Evolutionary conservation across 2,797 vertebrate species (phyloP), one percentile per base, ranked within the genome.

Genomic region (Halcyon chelicuti): DNA sequence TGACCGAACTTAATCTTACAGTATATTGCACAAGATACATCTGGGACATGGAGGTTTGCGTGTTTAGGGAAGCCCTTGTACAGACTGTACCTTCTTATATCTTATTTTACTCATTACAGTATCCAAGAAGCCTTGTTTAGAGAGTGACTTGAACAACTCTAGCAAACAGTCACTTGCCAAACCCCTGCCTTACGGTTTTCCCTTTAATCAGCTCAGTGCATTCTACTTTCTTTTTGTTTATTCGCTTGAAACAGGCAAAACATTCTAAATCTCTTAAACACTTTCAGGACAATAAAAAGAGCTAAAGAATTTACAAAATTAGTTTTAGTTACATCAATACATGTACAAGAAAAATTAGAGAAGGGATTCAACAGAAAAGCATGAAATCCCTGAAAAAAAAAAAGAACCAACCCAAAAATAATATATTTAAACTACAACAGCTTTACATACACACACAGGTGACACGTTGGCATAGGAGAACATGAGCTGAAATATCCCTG

Each of bases 161-260:
- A 95, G 88, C 93, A 96, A 97, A 97, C 91, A 90, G 97, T 96
- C 96, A 97, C 89, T 97, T 97, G 97, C 94, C 97, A 98, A 97
- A 97, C 97, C 95, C 94, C 97, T 98, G 98, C 97, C 97, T 97
- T 98, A 97, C 96, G n/a, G 80, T 97, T 99, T 98, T 99, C 99
- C 99, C 99, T 99, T 99, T 99, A 98, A 97, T 98, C 98, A 99
- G 97, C 97, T 99, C 99, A 99, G 99, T 99, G 99, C 99, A 99
- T 99, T 98, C 97, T 98, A 97, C 98, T 98, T 97, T 98, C 97
- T 97, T 96, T 47, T 98, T 98, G 97, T 97, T 95, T 96, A 97
- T 97, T 97, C 68, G 35, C 96, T 97, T 96, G 97, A 98, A 98
- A 98, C 96, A 97, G 97, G 97, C 97, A 97, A 97, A 97, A 97